Evolutionary conservation across 2,888 invertebrate species (phyloP), one percentile per base, ranked within the genome.

Genomic region (Melanchra persicariae): DNA sequence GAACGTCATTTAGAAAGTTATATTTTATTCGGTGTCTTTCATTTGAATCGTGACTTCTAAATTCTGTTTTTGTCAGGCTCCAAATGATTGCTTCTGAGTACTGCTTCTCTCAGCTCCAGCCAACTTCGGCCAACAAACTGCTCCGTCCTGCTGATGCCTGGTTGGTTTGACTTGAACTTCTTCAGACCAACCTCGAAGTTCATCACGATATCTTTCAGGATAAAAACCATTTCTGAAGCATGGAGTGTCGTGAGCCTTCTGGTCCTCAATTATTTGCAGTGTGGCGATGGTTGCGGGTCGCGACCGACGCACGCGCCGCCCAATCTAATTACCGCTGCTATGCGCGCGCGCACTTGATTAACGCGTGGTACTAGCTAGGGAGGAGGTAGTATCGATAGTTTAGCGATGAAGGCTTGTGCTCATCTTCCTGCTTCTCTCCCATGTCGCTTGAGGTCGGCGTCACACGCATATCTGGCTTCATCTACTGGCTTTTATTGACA

Each of bases 291-390:
- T 70, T 74, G 60, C 70, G 74, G 82, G 80, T 76, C 85, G 85
- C 79, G 85, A 85, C 87, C 83, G 77, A 73, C 87, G 89, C 89
- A 89, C 88, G 88, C 87, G 90, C 83, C 86, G 84, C 80, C 76
- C 84, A 86, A 90, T 90, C 88, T 88, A 90, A 90, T 90, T 89
- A 90, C 74, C 81, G 74, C 82, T 73, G 79, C 71, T 69, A 79
- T 77, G 84, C 84, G 77, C 81, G 80, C 83, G 85, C 84, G 77
- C 81, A 70, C 67, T 82, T 85, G 72, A 81, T 86, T 82, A 82
- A 86, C 71, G 69, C 65, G 75, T 15, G 52, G 58, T 67, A 83
- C 62, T 61, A 37, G 7, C 6, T 77, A 80, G 77, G 15, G 82
- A 70, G 12, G 79, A n/a, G 22, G n/a, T n/a, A 1, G 19, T 59